phyloP scores from a whole-genome alignment of 2,797 vertebrate species.

The Spizella passerina region DNA sequence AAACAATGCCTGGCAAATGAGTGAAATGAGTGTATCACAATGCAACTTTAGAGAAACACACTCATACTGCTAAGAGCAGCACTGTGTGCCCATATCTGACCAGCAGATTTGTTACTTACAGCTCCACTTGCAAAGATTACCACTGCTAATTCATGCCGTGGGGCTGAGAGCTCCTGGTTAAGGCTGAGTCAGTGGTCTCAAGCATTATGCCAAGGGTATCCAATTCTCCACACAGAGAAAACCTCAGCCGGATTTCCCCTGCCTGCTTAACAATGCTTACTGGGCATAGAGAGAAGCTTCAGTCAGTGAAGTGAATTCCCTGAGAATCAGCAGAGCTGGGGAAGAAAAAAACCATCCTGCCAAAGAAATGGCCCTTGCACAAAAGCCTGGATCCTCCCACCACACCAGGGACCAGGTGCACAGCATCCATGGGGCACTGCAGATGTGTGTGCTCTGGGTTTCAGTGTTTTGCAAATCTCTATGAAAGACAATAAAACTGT shows the following conservation, averaged over 20 bases:
- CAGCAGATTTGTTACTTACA: neutral
- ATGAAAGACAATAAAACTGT: neutral
- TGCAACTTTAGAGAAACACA: neutral
- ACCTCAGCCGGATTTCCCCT: neutral
- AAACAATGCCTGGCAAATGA: neutral
- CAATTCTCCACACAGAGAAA: neutral
- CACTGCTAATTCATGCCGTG: accelerated
- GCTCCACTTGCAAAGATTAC: neutral
- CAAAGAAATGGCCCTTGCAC: neutral
- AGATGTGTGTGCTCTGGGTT: neutral
- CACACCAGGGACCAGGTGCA: neutral
- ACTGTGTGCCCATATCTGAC: accelerated
- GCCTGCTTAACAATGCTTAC: neutral
- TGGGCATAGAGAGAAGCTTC: neutral
- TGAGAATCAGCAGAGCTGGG: neutral
- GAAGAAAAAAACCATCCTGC: neutral
- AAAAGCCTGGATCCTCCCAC: neutral
- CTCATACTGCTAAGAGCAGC: neutral
- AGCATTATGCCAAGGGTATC: neutral
- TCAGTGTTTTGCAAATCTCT: neutral
- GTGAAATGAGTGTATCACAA: neutral
- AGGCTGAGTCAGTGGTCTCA: neutral
- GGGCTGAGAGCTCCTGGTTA: neutral
- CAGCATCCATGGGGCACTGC: neutral
- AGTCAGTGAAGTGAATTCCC: neutral